Conservation (phyloP, 2,888 invertebrate genomes). For the Acleris emargana region DNA sequence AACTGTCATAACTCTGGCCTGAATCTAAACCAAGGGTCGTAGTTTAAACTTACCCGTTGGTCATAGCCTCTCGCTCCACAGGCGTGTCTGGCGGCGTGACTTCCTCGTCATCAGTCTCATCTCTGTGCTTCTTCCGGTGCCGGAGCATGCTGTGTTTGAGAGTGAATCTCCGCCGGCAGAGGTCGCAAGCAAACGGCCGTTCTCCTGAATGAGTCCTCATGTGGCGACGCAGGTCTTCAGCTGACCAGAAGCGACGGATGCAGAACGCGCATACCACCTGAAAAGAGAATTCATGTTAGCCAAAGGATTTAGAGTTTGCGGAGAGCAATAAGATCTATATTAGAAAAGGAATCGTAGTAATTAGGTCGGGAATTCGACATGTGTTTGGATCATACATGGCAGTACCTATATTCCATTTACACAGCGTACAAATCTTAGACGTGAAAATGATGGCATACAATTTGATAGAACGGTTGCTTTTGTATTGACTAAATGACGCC, state of each 20-base stretch:
- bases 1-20: too few relatives aligned
- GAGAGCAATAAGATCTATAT: too few relatives aligned
- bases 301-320: not conserved
- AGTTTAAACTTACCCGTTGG: slow-evolving; percentile 64
- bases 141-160: slow-evolving; percentile 97
- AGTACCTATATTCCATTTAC: too few relatives aligned
- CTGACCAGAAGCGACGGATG: slow-evolving; percentile 96
- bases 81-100: slow-evolving; percentile 73
- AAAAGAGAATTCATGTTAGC: slow-evolving; percentile 30
- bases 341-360: too few relatives aligned
- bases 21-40: too few relatives aligned
- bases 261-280: slow-evolving; percentile 96
- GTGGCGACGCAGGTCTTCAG: slow-evolving; percentile 95
- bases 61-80: slow-evolving; percentile 65
- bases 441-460: too few relatives aligned
- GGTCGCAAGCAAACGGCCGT: slow-evolving; percentile 95
- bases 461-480: too few relatives aligned
- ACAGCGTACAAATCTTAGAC: too few relatives aligned
- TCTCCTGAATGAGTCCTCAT: slow-evolving; percentile 97
- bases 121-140: slow-evolving; percentile 93
- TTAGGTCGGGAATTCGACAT: too few relatives aligned
- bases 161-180: slow-evolving; percentile 94
- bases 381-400: too few relatives aligned
- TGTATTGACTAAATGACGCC: too few relatives aligned
- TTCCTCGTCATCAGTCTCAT: slow-evolving; percentile 82